These are phyloP conservation scores for Tinamus major DNA, from an alignment of 2,797 vertebrate genomes.

Conservation along the genomic window DNA sequence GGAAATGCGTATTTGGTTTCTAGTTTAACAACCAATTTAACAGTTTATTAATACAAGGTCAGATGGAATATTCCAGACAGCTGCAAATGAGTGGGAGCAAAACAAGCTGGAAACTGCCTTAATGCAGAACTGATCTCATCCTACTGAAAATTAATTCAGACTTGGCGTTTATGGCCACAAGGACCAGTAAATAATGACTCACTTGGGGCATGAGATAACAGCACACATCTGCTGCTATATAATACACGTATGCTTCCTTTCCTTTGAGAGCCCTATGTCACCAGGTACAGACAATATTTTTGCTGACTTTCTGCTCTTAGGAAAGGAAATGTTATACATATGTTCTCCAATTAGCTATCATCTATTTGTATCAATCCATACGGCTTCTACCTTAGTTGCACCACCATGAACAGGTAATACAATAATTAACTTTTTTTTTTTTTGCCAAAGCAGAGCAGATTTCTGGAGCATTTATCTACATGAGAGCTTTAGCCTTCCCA, in stretches of 20 bases:
- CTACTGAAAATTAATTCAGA: background rate
- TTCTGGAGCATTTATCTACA: conserved; percentile 11
- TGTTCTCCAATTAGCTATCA: background rate
- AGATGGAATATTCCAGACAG: background rate
- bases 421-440: background rate
- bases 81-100: background rate
- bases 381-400: background rate
- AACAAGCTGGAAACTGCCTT: background rate
- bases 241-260: background rate
- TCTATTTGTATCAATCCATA: background rate
- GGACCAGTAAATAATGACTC: background rate
- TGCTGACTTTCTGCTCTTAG: background rate
- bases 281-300: background rate
- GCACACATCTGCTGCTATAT: background rate
- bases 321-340: background rate
- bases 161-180: background rate
- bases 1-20: background rate
- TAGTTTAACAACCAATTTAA: background rate
- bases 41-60: background rate
- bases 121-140: background rate
- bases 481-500: background rate
- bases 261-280: background rate
- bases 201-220: background rate
- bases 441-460: background rate
- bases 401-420: background rate